A percentile compares a stretch with the other conserved stretches of the same genome.
These are phyloP conservation scores for Parnassius glacialis DNA, from an alignment of 2,888 invertebrate species.

Conservation along the genomic window DNA sequence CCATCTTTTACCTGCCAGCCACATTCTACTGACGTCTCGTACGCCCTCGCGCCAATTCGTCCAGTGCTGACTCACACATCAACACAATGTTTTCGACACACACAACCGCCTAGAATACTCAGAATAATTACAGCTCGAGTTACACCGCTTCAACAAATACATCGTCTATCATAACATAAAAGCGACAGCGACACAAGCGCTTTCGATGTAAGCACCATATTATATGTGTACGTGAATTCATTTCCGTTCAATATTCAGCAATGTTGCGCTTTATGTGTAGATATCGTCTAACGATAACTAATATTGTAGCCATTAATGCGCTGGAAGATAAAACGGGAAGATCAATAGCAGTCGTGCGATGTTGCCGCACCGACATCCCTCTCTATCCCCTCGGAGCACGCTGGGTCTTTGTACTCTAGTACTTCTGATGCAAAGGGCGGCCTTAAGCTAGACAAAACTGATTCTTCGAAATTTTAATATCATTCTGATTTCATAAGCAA, in stretches of 20 bases:
- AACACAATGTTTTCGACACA: constrained; percentile 13
- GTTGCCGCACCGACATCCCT: constrained; percentile 54
- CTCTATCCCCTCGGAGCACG: constrained; percentile 40
- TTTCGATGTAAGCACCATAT: constrained; percentile 10
- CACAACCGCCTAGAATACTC: constrained; percentile 9
- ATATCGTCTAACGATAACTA: constrained; percentile 25
- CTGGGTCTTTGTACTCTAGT: constrained; percentile 63
- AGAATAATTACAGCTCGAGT: constrained; percentile 10
- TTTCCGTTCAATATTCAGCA: constrained; percentile 28
- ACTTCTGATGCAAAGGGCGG: constrained; percentile 48
- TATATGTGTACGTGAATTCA: constrained; percentile 26
- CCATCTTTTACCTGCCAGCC: constrained; percentile 40
- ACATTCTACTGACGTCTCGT: constrained; percentile 35
- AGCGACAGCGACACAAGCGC: constrained; percentile 31
- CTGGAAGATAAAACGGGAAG: constrained; percentile 37
- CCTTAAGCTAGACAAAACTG: constrained; percentile 41
- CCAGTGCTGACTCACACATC: constrained; percentile 34
- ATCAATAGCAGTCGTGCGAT: constrained; percentile 66
- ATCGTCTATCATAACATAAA: constrained; percentile 21
- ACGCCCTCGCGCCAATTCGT: constrained; percentile 44
- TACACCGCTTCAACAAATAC: constrained; percentile 23
- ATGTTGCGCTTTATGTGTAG: constrained; percentile 31
- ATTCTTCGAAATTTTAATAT: constrained; percentile 1
- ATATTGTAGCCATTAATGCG: constrained; percentile 43
- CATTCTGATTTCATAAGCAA: neutral